phyloP scores from a whole-genome alignment of 92 coral and sea anemone genomes.

The Micromussa lordhowensis region DNA sequence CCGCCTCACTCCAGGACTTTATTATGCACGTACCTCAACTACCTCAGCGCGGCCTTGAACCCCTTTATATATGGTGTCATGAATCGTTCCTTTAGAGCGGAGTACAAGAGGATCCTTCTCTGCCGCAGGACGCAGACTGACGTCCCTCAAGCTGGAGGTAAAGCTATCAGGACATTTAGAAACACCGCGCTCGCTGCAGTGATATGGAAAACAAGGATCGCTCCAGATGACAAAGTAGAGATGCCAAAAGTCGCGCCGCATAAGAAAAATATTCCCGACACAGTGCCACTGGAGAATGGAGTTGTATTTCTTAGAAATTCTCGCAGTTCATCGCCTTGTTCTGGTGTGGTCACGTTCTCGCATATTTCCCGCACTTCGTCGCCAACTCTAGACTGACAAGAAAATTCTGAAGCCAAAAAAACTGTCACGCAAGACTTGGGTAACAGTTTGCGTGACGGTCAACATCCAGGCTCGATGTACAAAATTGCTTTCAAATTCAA shows the following conservation, averaged over 20 bases:
- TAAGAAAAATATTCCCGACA: not conserved
- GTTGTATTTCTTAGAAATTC: not conserved
- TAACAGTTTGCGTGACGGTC: not conserved
- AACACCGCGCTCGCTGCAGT: slow-evolving; percentile 27
- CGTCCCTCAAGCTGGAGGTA: not conserved
- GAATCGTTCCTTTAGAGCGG: slow-evolving; percentile 52
- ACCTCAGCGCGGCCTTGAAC: slow-evolving; percentile 35
- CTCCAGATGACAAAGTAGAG: not conserved
- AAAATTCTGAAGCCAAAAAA: not conserved
- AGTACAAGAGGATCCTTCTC: slow-evolving; percentile 32
- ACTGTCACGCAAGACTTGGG: not conserved
- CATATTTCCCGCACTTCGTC: slow-evolving; percentile 24
- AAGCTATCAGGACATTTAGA: slow-evolving; percentile 4
- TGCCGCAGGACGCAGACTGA: slow-evolving; percentile 13
- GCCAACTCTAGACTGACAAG: not conserved
- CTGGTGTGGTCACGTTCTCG: slow-evolving; percentile 1
- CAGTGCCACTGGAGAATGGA: not conserved
- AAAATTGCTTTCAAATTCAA: not conserved
- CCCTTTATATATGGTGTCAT: slow-evolving; percentile 48
- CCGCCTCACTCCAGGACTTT: slow-evolving; percentile 25
- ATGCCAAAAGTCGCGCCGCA: not conserved
- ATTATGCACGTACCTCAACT: slow-evolving; percentile 34
- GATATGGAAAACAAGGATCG: slow-evolving; percentile 11
- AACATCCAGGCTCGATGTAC: not conserved
- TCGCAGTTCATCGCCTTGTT: not conserved